Conservation (phyloP, 1,140 invertebrate species). For the Rhopalosiphum maidis region DNA sequence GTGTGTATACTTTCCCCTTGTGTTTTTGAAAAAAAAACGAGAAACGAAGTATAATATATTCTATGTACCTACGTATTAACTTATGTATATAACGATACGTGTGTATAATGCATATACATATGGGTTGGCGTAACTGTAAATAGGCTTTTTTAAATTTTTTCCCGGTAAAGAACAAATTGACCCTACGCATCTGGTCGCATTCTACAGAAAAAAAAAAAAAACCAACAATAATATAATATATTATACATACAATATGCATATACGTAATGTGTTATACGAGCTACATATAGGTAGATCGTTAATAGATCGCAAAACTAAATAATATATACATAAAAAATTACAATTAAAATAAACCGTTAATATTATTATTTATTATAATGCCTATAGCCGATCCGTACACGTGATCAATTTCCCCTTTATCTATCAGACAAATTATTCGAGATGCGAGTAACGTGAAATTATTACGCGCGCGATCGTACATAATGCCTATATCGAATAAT, state of each 20-base stretch:
- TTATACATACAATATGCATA: no score
- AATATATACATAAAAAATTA: not conserved
- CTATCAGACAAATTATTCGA: not conserved
- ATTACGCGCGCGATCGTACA: not conserved
- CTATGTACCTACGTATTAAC: not conserved
- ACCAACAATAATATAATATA: not conserved
- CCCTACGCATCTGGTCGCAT: not conserved
- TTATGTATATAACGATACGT: not conserved
- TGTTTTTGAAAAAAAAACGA: not conserved
- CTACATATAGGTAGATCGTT: not conserved
- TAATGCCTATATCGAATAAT: not conserved
- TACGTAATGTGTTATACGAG: not conserved
- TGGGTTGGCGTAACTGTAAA: not conserved
- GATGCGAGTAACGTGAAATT: not conserved
- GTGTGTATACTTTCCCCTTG: constrained; percentile 35
- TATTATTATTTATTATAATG: not conserved
- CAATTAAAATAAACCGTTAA: not conserved
- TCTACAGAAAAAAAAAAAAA: constrained; percentile 13
- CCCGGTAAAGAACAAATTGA: not conserved
- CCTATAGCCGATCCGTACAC: not conserved
- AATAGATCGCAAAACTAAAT: not conserved
- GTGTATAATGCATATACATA: not conserved
- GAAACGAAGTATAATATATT: constrained; percentile 8
- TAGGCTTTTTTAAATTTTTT: constrained; percentile 23
- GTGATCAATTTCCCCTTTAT: not conserved